Base-by-base conservation (phyloP, 2,797 vertebrate genomes). In the Telmatherina bonti region DNA sequence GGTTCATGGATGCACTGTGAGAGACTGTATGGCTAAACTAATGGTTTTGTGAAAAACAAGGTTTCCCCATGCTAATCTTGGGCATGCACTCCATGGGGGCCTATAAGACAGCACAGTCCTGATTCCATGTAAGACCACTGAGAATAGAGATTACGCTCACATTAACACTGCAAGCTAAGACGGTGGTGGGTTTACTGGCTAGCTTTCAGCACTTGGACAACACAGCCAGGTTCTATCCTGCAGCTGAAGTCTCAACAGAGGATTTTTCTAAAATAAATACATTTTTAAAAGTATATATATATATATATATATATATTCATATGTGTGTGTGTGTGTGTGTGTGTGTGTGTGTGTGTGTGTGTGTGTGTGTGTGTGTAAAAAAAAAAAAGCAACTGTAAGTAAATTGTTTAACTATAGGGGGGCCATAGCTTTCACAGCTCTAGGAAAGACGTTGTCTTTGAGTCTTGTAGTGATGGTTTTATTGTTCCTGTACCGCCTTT, bases 91-190 rank as follows among this genome's bases (percentile, higher is more conserved):
- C 85, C 80, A 67, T 43, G 67, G 79, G 30, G 3, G 30, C 30
- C 7, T 3, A 31, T 3, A 31, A 7, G 77, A 82, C 83, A 74
- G 78, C 82, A 86, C 81, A 80, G 60, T 74, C 66, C 63, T 75
- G 74, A 70, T 71, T 75, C 65, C 67, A 67, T 84, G 79, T 53
- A 70, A 64, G 36, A 36, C 64, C 30, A 61, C 76, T 52, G 72
- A 86, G 82, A 85, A 78, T 83, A 66, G 70, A 78, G 88, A 89
- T 89, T 88, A 90, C 73, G 35, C 81, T 88, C 81, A 78, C 84
- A 85, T 88, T 88, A 87, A 70, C 79, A 85, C 76, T 12, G 70
- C 11, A 6, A 72, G 77, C 72, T 70, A 66, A 85, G 81, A 74
- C 70, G 38, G 54, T 59, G 70, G 57, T 59, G 47, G 67, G 79